Conservation (phyloP, 2,113 vertebrate species). For the Tenebrosternarchus preto region DNA sequence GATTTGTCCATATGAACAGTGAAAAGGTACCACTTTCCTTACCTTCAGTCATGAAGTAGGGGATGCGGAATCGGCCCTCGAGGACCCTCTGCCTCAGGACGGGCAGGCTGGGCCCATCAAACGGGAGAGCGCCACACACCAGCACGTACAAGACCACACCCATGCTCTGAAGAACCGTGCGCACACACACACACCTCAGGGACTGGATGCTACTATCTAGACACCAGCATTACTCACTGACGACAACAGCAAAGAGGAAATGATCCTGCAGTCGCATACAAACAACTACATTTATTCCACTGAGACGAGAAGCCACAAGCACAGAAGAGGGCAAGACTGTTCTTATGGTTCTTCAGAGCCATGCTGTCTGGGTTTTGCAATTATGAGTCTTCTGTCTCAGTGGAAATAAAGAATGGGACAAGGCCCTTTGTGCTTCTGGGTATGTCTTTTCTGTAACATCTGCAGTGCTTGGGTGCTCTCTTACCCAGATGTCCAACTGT, state of each 20-base stretch:
- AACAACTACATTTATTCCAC: slow-evolving; percentile 1
- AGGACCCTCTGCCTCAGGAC: slow-evolving; percentile 93
- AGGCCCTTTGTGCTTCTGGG: no score
- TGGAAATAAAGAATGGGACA: no score
- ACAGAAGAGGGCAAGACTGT: background rate
- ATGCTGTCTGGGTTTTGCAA: background rate
- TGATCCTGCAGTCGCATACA: slow-evolving; percentile 17
- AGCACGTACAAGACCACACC: slow-evolving; percentile 97
- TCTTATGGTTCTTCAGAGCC: no score
- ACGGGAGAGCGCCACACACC: slow-evolving; percentile 94
- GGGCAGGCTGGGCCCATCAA: slow-evolving; percentile 93
- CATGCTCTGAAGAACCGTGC: slow-evolving; percentile 69
- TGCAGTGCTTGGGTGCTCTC: slow-evolving; percentile 3
- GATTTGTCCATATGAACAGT: background rate
- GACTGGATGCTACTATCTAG: no score
- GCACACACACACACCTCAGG: slow-evolving; percentile 33
- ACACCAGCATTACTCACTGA: background rate
- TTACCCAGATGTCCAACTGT: slow-evolving; percentile 98
- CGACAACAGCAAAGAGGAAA: slow-evolving; percentile 25
- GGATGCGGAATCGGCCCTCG: slow-evolving; percentile 97
- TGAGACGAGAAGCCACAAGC: background rate
- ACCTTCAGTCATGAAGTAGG: slow-evolving; percentile 99
- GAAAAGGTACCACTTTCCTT: slow-evolving; percentile 41
- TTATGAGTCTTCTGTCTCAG: no score
- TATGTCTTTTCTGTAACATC: background rate